Base-by-base conservation (phyloP, 2,797 vertebrate genomes). In the Periparus ater region DNA sequence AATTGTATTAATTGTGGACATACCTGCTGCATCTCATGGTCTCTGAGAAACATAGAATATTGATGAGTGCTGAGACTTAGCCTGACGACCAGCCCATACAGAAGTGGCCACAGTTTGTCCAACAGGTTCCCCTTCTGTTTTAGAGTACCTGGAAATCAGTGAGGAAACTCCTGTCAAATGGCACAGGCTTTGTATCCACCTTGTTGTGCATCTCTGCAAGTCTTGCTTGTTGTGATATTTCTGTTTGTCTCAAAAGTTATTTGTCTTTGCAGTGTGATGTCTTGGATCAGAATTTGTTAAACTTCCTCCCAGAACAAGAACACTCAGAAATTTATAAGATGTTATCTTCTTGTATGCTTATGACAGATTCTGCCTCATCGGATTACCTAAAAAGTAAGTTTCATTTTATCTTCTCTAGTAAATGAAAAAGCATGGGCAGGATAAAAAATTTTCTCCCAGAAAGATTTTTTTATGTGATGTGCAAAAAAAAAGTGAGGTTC, bases 281-380 rank as follows among this genome's bases (percentile, higher is more conserved):
- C 94, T 97, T 98, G 97, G 98, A 98, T 97, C 98, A 98, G 97
- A 98, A 98, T 93, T 97, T 98, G 96, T 96, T 98, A 97, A 98
- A 98, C 96, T 98, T 98, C 96, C 98, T 98, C 85, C 98, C 98
- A 81, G 98, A 98, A 91, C 98, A 98, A 97, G 98, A 98, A 88
- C 98, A 98, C 95, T 98, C 98, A 67, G 98, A 98, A 94, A 97
- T 98, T 95, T 98, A 98, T 97, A 98, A 98, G 97, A 98, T 98
- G 93, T 94, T 98, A 61, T 98, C 98, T 94, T 98, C 98, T 90
- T 98, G 97, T 75, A 96, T 98, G 97, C 96, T 98, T 92, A 89
- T 98, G 95, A 97, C 97, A 10, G 98, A 98, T 75, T 95, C 98
- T 95, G 93, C 97, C 65, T 97, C 98, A 93, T 93, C 97, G 0